These are phyloP conservation scores for Myanophis thanlyinensis DNA, from an alignment of 2,113 vertebrate genomes.

Conservation along the genomic window DNA sequence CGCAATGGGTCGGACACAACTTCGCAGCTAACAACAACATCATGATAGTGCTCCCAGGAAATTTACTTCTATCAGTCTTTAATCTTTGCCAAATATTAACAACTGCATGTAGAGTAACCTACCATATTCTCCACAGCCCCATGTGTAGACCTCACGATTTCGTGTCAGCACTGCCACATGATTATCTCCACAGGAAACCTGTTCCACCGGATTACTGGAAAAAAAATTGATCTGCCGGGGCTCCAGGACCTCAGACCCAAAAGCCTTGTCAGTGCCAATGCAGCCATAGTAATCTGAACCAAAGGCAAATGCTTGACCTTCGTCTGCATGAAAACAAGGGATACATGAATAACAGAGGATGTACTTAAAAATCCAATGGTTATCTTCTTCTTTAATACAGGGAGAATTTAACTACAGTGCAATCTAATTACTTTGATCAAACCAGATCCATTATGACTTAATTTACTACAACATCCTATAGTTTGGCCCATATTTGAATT, in stretches of 20 bases:
- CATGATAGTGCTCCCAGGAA: neutral
- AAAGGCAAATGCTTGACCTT: slow-evolving; percentile 96
- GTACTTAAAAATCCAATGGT: neutral
- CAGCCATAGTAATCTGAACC: slow-evolving; percentile 98
- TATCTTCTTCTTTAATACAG: neutral
- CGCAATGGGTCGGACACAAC: too few relatives aligned
- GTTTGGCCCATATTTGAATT: neutral
- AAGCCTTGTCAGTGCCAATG: slow-evolving; percentile 83
- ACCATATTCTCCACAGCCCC: slow-evolving; percentile 98
- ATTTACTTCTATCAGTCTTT: neutral
- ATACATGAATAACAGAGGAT: slow-evolving; percentile 33
- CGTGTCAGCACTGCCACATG: slow-evolving; percentile 91
- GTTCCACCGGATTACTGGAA: slow-evolving; percentile 82
- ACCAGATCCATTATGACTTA: neutral
- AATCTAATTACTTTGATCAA: neutral
- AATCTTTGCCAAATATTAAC: neutral
- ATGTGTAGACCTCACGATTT: slow-evolving; percentile 85
- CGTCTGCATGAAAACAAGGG: slow-evolving; percentile 75
- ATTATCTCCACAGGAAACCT: slow-evolving; percentile 96
- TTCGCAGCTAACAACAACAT: too few relatives aligned
- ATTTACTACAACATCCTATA: neutral
- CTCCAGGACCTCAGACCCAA: slow-evolving; percentile 85
- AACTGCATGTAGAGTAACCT: slow-evolving; percentile 31
- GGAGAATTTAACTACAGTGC: neutral
- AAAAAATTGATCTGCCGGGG: slow-evolving; percentile 91